A percentile compares a stretch with the other conserved stretches of the same genome.
Evolutionary conservation across 2,797 vertebrate species (phyloP).

Genomic region (Acanthopagrus latus): DNA sequence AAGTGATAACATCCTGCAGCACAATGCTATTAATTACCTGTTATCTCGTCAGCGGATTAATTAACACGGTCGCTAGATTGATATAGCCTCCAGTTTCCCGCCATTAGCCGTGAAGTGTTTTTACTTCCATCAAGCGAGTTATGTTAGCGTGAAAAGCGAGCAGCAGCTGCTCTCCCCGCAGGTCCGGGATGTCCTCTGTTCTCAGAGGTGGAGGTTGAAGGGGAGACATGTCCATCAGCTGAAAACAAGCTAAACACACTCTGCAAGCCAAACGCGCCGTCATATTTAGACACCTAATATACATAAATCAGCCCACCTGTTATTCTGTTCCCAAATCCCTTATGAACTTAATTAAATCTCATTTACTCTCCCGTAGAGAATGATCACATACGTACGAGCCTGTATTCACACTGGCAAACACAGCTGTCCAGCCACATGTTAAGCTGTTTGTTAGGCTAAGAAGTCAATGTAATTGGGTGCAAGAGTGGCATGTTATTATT

Average conservation of each 20-base stretch:
- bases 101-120: constrained; percentile 67
- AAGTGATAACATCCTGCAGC: constrained; percentile 77
- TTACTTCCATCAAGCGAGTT: constrained; percentile 38
- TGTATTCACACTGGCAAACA: constrained; percentile 24
- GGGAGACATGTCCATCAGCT: constrained; percentile 22
- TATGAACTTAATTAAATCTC: constrained; percentile 34
- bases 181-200: constrained; percentile 49
- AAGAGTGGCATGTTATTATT: not conserved
- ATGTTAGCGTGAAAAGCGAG: constrained; percentile 25
- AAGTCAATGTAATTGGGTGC: constrained; percentile 3
- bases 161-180: constrained; percentile 60
- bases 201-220: constrained; percentile 40
- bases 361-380: constrained; percentile 21
- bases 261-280: not conserved
- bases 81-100: constrained; percentile 67
- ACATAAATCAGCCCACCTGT: constrained; percentile 56
- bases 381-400: constrained; percentile 9
- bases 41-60: constrained; percentile 78
- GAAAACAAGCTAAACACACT: constrained; percentile 12
- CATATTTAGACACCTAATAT: constrained; percentile 35
- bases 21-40: constrained; percentile 82
- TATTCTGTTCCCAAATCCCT: constrained; percentile 33
- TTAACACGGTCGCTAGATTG: constrained; percentile 71
- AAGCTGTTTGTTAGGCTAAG: constrained; percentile 20
- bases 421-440: constrained; percentile 58